Base-by-base conservation (phyloP, 1,140 invertebrate species). In the Phymorhynchus buccinoides region DNA sequence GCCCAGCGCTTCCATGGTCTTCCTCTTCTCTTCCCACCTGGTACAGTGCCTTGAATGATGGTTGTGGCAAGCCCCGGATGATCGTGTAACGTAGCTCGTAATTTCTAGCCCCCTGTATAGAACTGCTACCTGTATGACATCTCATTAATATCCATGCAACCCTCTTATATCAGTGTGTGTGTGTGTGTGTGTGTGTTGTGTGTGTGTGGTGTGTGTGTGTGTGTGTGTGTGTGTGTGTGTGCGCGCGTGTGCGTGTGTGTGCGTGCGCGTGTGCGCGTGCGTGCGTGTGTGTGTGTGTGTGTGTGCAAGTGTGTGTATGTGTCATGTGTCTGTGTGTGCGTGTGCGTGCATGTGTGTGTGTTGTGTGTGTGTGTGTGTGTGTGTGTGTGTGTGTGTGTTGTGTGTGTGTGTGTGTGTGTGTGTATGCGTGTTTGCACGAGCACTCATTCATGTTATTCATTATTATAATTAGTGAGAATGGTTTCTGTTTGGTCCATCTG, bases 151-250 rank as follows among this genome's bases (percentile, higher is more conserved):
- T 16, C 30, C 66, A n/a, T 14, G n/a, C n/a, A n/a, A n/a, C n/a
- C n/a, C n/a, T n/a, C n/a, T n/a, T n/a, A n/a, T n/a, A n/a, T n/a
- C n/a, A n/a, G n/a, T n/a, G 6, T 30, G 71, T 75, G 35, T 3
- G 30, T 37, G 16, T 4, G 2, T 75, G 6, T 35, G 35, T 3
- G 71, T 75, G 71, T 75, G 71, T n/a, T 75, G 75, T 78, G 37
- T 41, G 37, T 78, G 75, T 78, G 75, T 78, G 75, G 75, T 44
- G 75, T 78, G 75, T 44, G 75, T 78, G 75, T 22, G 75, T 27
- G 75, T 30, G 75, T 42, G 75, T 44, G 75, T 78, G 41, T 44
- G 75, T 78, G 75, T 44, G 75, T 78, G 75, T 44, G 75, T 27
- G 75, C 30, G 75, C 41, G 75, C 30, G 39, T 30, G 75, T 44